Evolutionary conservation across 2,113 vertebrate genomes (phyloP).

Genomic region (Erpornis zantholeuca): DNA sequence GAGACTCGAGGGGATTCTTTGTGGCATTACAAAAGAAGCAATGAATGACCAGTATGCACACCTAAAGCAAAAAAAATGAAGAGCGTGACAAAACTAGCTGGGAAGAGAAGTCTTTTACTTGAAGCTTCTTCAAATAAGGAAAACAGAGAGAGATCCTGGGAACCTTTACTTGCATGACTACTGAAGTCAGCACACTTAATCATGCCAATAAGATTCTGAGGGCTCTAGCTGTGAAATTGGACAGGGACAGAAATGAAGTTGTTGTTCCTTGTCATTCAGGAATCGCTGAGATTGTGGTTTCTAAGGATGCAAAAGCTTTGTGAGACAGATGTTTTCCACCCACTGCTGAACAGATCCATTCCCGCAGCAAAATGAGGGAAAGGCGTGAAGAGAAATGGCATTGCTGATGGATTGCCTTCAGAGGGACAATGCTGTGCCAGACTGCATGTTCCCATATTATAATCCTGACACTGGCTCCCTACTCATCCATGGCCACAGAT

Average conservation of each 20-base stretch:
- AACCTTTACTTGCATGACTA: neutral
- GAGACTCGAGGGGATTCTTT: neutral
- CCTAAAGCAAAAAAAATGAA: neutral
- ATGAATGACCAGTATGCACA: neutral
- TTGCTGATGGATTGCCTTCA: neutral
- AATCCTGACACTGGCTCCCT: neutral
- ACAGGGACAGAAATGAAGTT: conserved; percentile 10
- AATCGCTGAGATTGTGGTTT: neutral
- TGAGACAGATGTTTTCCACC: conserved; percentile 27
- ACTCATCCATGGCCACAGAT: neutral
- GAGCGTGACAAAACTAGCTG: neutral
- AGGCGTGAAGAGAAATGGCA: neutral
- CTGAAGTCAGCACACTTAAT: neutral
- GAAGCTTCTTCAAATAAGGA: neutral
- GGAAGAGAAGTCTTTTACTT: neutral
- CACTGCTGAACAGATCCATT: conserved; percentile 1
- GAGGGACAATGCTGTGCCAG: neutral
- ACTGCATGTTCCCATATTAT: neutral
- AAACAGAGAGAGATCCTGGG: neutral
- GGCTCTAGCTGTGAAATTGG: neutral
- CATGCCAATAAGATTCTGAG: neutral
- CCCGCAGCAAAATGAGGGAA: neutral
- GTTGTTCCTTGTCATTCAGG: neutral
- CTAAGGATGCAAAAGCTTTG: neutral
- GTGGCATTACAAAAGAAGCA: neutral